These are phyloP conservation scores for Drosophila tripunctata DNA, from an alignment of 2,888 invertebrate species.

Conservation along the genomic window DNA sequence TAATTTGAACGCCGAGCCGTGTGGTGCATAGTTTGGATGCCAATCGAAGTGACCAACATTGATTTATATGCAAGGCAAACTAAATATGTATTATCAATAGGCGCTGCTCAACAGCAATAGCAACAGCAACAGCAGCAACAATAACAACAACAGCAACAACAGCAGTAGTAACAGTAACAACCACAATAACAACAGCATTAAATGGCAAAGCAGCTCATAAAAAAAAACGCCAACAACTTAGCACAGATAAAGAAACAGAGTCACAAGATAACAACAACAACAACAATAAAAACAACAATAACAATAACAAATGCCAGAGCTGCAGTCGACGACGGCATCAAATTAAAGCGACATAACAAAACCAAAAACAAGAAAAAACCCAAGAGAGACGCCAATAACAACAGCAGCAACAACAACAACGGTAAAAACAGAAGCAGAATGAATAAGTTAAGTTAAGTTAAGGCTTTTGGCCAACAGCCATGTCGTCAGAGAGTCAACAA, in stretches of 20 bases:
- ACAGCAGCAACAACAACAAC: slow-evolving; percentile 31
- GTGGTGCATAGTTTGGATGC: slow-evolving; percentile 69
- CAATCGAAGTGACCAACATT: slow-evolving; percentile 72
- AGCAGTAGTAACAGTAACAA: slow-evolving; percentile 10
- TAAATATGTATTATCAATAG: slow-evolving; percentile 71
- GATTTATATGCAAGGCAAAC: slow-evolving; percentile 80
- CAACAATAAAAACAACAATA: slow-evolving; percentile 41
- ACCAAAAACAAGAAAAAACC: slow-evolving; percentile 22
- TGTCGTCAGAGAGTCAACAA: slow-evolving; percentile 43
- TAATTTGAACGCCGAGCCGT: slow-evolving; percentile 14
- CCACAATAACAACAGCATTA: slow-evolving; percentile 13
- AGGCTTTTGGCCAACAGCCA: slow-evolving; percentile 41
- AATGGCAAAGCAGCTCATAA: slow-evolving; percentile 47
- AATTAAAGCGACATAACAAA: slow-evolving; percentile 34
- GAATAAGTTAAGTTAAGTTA: slow-evolving; percentile 49
- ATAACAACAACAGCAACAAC: background rate
- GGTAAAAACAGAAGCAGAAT: slow-evolving; percentile 60
- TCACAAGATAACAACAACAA: slow-evolving; percentile 40
- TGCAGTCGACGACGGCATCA: slow-evolving; percentile 53
- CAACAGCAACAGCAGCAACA: slow-evolving; percentile 13
- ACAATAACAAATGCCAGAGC: slow-evolving; percentile 62
- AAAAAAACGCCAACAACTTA: slow-evolving; percentile 50
- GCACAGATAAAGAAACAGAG: slow-evolving; percentile 59
- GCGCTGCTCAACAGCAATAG: slow-evolving; percentile 52
- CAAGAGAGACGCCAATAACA: slow-evolving; percentile 25